A percentile compares a stretch with the other conserved stretches of the same genome.
phyloP scores from a whole-genome alignment of 2,113 vertebrate species.

The Xiphophorus couchianus region DNA sequence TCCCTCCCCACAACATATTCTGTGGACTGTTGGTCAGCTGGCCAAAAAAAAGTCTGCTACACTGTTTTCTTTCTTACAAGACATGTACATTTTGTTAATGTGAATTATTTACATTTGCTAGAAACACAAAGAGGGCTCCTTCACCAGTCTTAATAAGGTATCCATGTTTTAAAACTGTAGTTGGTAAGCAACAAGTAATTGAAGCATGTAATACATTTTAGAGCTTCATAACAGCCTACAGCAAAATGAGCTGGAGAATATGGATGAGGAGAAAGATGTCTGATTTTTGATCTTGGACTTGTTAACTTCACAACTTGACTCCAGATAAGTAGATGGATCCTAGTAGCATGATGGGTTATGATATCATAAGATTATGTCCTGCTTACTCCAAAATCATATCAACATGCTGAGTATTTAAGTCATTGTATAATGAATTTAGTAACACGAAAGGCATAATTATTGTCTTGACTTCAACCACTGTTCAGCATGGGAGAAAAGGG shows the following conservation, averaged over 20 bases:
- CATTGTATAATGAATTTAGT: conserved; percentile 7
- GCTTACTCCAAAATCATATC: conserved; percentile 12
- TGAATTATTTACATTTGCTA: not conserved
- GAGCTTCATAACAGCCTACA: too few relatives aligned
- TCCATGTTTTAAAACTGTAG: too few relatives aligned
- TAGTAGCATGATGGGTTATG: not conserved
- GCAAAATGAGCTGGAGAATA: not conserved
- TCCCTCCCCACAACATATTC: too few relatives aligned
- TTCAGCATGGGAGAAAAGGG: conserved; percentile 28
- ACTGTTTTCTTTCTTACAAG: not conserved
- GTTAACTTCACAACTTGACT: not conserved
- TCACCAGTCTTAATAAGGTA: not conserved
- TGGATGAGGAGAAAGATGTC: not conserved
- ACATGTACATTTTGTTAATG: not conserved
- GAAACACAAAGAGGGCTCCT: not conserved
- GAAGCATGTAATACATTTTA: too few relatives aligned
- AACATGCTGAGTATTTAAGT: conserved; percentile 16
- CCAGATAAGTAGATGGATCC: not conserved
- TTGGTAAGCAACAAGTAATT: too few relatives aligned
- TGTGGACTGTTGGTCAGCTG: too few relatives aligned
- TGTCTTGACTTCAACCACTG: conserved; percentile 29
- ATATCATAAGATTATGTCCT: conserved; percentile 23
- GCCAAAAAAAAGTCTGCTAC: not conserved
- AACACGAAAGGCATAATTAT: conserved; percentile 42
- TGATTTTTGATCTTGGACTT: not conserved